Evolutionary conservation across 2,113 vertebrate genomes (phyloP), one percentile per base, ranked within the genome.

Genomic region (Cyprinus carpio): DNA sequence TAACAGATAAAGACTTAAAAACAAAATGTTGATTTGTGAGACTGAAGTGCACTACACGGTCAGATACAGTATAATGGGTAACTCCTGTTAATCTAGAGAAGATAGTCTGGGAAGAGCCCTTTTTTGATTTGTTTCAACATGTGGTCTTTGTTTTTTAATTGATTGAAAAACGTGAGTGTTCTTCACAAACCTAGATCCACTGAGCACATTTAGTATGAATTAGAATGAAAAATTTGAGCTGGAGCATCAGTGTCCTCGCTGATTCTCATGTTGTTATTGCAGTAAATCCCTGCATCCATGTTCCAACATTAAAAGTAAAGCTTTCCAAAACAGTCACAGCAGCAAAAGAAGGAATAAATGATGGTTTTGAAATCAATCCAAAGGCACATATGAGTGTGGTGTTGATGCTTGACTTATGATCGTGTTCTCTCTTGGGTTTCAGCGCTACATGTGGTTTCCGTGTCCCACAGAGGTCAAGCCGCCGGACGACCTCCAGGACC

Each of bases 401-500:
- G 8, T 23, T 4, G 8, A 12, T 40, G 34, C 65, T 49, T 51
- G 13, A 6, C n/a, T 76, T 10, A 76, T 11, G n/a, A 9, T 8
- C 18, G 25, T 6, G 43, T 76, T 62, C 27, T 25, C 27, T 20
- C 6, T 43, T 62, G 2, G 40, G 27, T 79, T 85, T 15, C 94
- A 99, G 98, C 96, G 96, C 85, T 99, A 99, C 46, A 93, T 99
- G 92, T 99, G 98, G 93, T 99, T 98, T 88, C 95, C 95, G 89
- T 92, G 93, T 4, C 96, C 97, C 0, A 95, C 92, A 72, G 97
- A 99, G 87, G 96, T 98, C 84, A 99, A 99, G 89, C 98, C 98
- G 13, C 98, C 98, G 0, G 97, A 99, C 88, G 98, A 99, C 87
- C 96, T 99, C n/a, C 98, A 99, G 92, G 98, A 99, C 87, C 94